Evolutionary conservation across 2,888 invertebrate genomes (phyloP).

Genomic region (Pammene fasciana): DNA sequence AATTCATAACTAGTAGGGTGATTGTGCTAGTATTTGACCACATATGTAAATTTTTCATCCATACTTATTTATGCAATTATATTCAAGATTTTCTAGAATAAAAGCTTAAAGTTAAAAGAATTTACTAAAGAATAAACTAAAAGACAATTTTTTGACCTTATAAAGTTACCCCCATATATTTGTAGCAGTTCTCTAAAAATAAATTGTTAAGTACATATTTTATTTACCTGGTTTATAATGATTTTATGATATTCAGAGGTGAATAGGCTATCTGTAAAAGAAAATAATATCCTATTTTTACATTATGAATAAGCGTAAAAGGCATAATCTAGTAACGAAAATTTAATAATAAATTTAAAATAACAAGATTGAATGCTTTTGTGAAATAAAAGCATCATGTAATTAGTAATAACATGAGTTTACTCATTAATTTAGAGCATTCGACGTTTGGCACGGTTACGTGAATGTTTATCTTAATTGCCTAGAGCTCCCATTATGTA

Average conservation of each 20-base stretch:
- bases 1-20: too few species aligned
- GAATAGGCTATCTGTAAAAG: constrained; percentile 50
- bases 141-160: too few species aligned
- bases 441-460: constrained; percentile 26
- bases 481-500: constrained; percentile 46
- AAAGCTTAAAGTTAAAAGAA: too few species aligned
- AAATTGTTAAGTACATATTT: background rate
- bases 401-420: constrained; percentile 5
- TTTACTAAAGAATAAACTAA: too few species aligned
- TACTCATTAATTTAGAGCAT: background rate
- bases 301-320: background rate
- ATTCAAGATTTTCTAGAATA: too few species aligned
- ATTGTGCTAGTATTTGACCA: too few species aligned
- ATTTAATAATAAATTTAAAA: background rate
- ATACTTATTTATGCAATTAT: too few species aligned
- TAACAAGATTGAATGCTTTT: background rate
- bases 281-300: constrained; percentile 8
- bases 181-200: too few species aligned
- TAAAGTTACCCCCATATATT: too few species aligned
- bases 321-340: background rate
- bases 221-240: constrained; percentile 46
- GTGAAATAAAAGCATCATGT: constrained; percentile 9
- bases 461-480: constrained; percentile 40
- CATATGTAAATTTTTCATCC: too few species aligned
- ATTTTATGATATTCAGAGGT: constrained; percentile 46